A percentile compares a stretch with the other conserved stretches of the same genome.
Evolutionary conservation across 2,113 vertebrate genomes (phyloP).

Genomic region (Lontra canadensis): DNA sequence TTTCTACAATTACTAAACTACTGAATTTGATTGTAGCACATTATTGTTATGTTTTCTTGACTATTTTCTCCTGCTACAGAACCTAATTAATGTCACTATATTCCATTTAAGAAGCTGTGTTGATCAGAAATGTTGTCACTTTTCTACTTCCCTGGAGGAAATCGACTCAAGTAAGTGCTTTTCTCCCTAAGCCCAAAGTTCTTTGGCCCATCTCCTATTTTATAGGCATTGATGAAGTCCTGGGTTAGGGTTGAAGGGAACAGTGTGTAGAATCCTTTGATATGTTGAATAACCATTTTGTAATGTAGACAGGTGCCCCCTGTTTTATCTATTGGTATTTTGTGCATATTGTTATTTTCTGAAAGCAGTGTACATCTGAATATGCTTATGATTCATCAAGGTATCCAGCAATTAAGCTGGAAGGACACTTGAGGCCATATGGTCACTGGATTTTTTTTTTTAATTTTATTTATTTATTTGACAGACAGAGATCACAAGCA

Average conservation of each 20-base stretch:
- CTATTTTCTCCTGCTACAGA: constrained; percentile 34
- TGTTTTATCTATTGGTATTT: neutral
- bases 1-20: constrained; percentile 52
- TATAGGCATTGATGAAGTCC: neutral
- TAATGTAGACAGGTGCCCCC: neutral
- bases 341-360: neutral
- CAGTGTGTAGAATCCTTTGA: neutral
- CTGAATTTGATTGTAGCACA: constrained; percentile 20
- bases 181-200: neutral
- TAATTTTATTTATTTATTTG: no score
- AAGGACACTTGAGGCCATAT: neutral
- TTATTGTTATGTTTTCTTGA: constrained; percentile 41
- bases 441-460: neutral
- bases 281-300: neutral
- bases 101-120: neutral
- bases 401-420: neutral
- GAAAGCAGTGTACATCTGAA: neutral
- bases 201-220: neutral
- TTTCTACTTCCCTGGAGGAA: neutral
- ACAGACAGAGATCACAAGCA: no score
- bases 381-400: neutral
- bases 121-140: constrained; percentile 31
- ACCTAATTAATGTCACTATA: constrained; percentile 46
- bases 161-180: neutral
- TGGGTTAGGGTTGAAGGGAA: neutral